Evolutionary conservation across 2,113 vertebrate species (phyloP).

Genomic region (Microcebus tavaratra): DNA sequence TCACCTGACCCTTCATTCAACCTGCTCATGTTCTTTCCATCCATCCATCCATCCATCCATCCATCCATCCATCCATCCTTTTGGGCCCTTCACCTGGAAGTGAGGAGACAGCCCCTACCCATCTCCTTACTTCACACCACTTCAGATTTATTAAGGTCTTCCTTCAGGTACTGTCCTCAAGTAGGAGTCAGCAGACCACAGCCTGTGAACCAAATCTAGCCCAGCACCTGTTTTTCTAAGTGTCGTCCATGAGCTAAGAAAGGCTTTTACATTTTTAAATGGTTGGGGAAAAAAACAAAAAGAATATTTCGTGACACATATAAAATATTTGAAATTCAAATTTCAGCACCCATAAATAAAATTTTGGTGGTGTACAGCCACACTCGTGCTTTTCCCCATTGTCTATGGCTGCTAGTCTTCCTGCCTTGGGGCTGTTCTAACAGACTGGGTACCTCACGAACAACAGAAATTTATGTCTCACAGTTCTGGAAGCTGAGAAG

Average conservation of each 20-base stretch:
- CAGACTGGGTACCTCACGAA: neutral
- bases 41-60: no score
- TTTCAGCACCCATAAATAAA: neutral
- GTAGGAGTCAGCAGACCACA: neutral
- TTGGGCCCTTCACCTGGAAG: no score
- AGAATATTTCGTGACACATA: neutral
- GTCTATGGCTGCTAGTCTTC: neutral
- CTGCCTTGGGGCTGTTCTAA: neutral
- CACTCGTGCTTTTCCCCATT: neutral
- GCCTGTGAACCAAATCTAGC: neutral
- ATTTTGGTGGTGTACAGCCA: neutral
- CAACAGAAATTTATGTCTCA: neutral
- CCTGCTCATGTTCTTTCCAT: no score
- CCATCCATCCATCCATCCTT: no score
- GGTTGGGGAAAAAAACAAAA: neutral
- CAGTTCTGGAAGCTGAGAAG: neutral
- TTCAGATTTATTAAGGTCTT: neutral
- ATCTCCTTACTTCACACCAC: neutral
- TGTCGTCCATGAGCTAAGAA: neutral
- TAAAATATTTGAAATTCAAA: conserved; percentile 41
- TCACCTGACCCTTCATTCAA: no score
- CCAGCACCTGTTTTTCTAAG: neutral
- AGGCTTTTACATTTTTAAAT: conserved; percentile 7
- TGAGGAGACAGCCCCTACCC: no score
- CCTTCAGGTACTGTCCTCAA: neutral